phyloP scores from a whole-genome alignment of 2,797 vertebrate species.

The Sebastolobus altivelis region DNA sequence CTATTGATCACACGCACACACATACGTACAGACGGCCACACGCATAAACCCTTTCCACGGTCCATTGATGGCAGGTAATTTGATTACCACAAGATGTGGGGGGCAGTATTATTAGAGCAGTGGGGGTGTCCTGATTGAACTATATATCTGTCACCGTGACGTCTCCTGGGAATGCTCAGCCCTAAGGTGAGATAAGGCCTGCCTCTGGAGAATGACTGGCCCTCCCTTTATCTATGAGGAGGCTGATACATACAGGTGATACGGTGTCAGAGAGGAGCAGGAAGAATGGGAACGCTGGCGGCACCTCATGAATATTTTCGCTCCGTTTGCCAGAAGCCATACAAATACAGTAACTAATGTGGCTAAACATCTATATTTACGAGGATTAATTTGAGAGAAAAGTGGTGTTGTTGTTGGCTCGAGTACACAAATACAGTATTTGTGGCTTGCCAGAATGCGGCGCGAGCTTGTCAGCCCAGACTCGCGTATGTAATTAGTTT shows the following conservation, averaged over 20 bases:
- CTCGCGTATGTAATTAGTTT: slow-evolving; percentile 48
- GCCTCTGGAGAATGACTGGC: slow-evolving; percentile 39
- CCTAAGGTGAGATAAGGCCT: slow-evolving; percentile 50
- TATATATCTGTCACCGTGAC: slow-evolving; percentile 66
- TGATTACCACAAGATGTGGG: slow-evolving; percentile 66
- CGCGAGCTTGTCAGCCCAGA: slow-evolving; percentile 13
- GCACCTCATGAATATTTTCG: slow-evolving; percentile 8
- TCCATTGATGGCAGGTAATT: slow-evolving; percentile 59
- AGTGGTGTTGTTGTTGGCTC: slow-evolving; percentile 21
- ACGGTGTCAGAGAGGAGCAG: slow-evolving; percentile 7
- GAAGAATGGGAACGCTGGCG: neutral
- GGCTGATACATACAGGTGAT: slow-evolving; percentile 55
- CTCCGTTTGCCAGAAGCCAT: neutral
- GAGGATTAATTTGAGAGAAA: slow-evolving; percentile 24
- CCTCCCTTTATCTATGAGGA: slow-evolving; percentile 20
- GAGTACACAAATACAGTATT: slow-evolving; percentile 4
- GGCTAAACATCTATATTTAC: slow-evolving; percentile 40
- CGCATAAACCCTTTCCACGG: slow-evolving; percentile 10
- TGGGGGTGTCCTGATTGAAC: slow-evolving; percentile 61
- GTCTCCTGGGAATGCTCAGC: slow-evolving; percentile 64
- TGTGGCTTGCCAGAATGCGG: slow-evolving; percentile 19
- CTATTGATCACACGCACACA: slow-evolving; percentile 60
- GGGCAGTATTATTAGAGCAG: slow-evolving; percentile 52
- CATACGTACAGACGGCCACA: neutral
- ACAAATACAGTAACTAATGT: slow-evolving; percentile 15